Conservation (phyloP, 2,888 invertebrate genomes). For the Itoplectis maculator region DNA sequence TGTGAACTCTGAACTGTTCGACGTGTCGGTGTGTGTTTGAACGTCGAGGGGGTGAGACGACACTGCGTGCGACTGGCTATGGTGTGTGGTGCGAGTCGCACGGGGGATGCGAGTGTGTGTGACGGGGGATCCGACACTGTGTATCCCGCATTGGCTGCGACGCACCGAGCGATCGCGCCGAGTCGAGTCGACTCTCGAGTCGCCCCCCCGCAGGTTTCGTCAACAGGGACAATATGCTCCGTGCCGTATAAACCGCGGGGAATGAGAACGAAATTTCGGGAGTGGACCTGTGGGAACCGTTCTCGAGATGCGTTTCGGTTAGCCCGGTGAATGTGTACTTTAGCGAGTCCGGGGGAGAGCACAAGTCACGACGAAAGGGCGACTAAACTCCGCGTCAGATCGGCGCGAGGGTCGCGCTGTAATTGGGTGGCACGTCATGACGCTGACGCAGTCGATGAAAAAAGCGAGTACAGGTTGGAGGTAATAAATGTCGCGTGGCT, state of each 20-base stretch:
- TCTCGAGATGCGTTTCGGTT: conserved; percentile 42
- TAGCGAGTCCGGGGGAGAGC: conserved; percentile 9
- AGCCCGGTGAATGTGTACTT: conserved; percentile 21
- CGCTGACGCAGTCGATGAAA: background rate
- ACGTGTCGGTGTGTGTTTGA: background rate
- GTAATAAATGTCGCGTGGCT: conserved; percentile 8
- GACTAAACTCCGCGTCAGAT: conserved; percentile 1
- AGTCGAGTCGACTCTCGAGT: conserved; percentile 63
- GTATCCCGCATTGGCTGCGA: conserved; percentile 61
- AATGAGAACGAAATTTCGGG: conserved; percentile 48
- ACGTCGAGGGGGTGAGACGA: conserved; percentile 33
- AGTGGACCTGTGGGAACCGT: conserved; percentile 83
- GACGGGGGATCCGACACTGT: too few species aligned
- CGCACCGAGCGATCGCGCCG: conserved; percentile 18
- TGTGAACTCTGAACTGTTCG: too few species aligned
- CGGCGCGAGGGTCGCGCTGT: conserved; percentile 1
- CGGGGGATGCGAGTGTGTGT: conserved; percentile 53
- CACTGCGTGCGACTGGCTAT: conserved; percentile 41
- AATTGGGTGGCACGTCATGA: background rate
- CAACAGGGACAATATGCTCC: conserved; percentile 84
- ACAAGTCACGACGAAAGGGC: background rate
- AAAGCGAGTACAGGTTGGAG: background rate
- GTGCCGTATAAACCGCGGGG: conserved; percentile 71
- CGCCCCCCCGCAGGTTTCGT: conserved; percentile 82
- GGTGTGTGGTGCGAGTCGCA: conserved; percentile 25